A percentile compares a stretch with the other conserved stretches of the same genome.
Evolutionary conservation across 2,113 vertebrate genomes (phyloP).

Genomic region (Urocolius indicus): DNA sequence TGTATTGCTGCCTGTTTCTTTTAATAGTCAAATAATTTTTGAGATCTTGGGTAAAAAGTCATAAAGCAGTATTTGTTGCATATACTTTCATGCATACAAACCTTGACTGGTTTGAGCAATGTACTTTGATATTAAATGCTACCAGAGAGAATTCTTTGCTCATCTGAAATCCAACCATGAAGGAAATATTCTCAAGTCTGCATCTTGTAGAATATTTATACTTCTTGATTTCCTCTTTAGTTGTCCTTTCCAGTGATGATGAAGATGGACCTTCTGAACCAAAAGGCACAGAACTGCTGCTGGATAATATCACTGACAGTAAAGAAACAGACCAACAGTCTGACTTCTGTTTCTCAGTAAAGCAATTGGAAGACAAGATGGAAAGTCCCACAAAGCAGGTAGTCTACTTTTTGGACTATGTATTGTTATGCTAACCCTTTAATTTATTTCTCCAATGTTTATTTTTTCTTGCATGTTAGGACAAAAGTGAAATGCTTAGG

Average conservation of each 20-base stretch:
- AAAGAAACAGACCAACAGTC: conserved; percentile 20
- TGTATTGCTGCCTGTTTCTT: not conserved
- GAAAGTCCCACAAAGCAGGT: conserved; percentile 57
- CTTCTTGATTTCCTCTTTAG: conserved; percentile 57
- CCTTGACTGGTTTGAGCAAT: not conserved
- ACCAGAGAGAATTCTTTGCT: not conserved
- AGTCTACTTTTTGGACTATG: not conserved
- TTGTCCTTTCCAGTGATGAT: conserved; percentile 85
- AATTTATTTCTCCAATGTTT: not conserved
- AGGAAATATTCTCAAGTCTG: not conserved
- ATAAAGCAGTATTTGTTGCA: not conserved
- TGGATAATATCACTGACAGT: not conserved
- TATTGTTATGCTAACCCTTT: not conserved
- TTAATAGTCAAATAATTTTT: not conserved
- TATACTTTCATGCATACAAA: fast-evolving
- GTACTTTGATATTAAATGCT: not conserved
- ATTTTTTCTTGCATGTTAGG: not conserved
- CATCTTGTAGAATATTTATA: not conserved
- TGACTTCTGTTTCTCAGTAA: conserved; percentile 22
- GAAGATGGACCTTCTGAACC: conserved; percentile 71
- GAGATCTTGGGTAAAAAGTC: not conserved
- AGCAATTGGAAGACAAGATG: not conserved
- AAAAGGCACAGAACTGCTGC: conserved; percentile 21
- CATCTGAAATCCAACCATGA: not conserved
- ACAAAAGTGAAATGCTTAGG: not conserved